Evolutionary conservation across 2,888 invertebrate genomes (phyloP).

Genomic region (Lamellibrachia columna): DNA sequence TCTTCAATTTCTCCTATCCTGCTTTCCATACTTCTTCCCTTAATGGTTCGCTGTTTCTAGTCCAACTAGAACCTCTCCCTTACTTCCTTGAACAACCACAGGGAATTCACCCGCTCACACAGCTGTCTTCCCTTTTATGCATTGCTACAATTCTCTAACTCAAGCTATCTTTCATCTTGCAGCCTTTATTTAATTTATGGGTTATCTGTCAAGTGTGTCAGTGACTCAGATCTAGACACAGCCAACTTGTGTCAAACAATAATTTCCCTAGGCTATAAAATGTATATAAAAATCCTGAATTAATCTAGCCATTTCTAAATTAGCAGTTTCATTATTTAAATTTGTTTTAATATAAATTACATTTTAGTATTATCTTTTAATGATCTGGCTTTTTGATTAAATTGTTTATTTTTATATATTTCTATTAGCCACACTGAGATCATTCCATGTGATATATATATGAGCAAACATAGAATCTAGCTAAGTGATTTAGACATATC

Average conservation of each 20-base stretch:
- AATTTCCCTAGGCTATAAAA: neutral
- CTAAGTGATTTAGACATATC: neutral
- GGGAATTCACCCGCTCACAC: neutral
- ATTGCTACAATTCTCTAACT: neutral
- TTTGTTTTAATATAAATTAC: no score
- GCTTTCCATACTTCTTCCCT: neutral
- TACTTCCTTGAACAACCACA: neutral
- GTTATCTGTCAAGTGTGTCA: neutral
- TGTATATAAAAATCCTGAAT: neutral
- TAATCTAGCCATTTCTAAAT: neutral
- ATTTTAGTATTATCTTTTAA: no score
- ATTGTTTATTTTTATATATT: no score
- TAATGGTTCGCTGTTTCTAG: neutral
- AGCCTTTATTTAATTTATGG: neutral
- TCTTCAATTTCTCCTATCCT: neutral
- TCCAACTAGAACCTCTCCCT: neutral
- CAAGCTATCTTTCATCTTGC: neutral
- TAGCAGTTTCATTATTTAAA: neutral
- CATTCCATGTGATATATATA: no score
- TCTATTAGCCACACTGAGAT: no score
- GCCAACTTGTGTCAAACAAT: neutral
- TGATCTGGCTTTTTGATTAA: no score
- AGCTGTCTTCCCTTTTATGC: neutral
- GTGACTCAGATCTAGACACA: neutral
- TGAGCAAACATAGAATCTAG: neutral